Percentiles rank a stretch among this genome's conserved stretches.
Evolutionary conservation across 2,797 vertebrate genomes (phyloP).

Genomic region (Smutsia temminckii): DNA sequence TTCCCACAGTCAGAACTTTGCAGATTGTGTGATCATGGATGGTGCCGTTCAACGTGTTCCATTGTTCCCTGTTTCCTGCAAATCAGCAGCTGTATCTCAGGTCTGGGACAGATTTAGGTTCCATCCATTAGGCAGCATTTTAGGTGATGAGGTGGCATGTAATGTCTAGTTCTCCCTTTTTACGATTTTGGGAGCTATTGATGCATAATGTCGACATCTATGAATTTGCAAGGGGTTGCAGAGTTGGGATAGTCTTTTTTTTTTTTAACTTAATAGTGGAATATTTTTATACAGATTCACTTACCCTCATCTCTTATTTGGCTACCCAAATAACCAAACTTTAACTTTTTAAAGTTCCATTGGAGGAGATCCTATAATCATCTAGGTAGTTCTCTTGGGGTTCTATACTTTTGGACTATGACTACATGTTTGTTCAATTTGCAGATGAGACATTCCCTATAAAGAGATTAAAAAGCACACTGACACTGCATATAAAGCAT

Average conservation of each 20-base stretch:
- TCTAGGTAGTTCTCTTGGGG: neutral
- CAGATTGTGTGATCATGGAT: neutral
- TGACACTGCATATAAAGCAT: neutral
- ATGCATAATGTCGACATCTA: neutral
- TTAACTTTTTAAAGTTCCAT: slow-evolving; percentile 9
- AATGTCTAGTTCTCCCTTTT: neutral
- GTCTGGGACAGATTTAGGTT: neutral
- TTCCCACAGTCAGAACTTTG: neutral
- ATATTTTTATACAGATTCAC: neutral
- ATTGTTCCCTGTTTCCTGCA: neutral
- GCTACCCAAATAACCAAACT: neutral
- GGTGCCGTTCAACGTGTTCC: neutral
- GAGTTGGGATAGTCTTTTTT: neutral
- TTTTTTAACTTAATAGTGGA: neutral
- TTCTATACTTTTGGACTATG: neutral
- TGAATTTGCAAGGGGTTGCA: neutral
- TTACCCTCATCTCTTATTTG: neutral
- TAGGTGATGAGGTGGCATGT: neutral
- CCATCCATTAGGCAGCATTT: neutral
- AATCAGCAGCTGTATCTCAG: neutral
- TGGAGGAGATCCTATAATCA: neutral
- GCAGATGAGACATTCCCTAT: neutral
- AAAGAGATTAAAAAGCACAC: neutral
- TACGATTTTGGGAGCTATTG: neutral
- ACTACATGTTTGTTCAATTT: neutral